Conservation (phyloP, 2,113 vertebrate species). For the Polyodon spathula region DNA sequence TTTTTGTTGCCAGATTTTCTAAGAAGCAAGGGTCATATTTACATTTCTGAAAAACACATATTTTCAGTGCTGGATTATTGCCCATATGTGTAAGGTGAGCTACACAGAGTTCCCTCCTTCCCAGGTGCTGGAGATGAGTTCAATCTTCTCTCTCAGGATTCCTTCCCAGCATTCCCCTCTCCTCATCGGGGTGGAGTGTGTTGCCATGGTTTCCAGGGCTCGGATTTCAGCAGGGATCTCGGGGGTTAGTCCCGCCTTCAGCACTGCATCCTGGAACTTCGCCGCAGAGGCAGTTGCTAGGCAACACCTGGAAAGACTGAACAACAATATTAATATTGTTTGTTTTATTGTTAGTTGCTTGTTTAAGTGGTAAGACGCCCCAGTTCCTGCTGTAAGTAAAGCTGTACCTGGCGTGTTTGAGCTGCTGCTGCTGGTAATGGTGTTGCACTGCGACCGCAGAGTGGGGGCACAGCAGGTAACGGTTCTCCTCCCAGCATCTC, state of each 20-base stretch:
- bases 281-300: conserved; percentile 78
- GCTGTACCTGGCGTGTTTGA: conserved; percentile 35
- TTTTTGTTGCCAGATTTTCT: too few relatives aligned
- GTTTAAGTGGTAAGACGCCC: too few relatives aligned
- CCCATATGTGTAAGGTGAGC: too few relatives aligned
- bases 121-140: conserved; percentile 1
- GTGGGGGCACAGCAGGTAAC: conserved; percentile 60
- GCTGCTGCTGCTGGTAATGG: conserved; percentile 45
- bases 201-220: conserved; percentile 53
- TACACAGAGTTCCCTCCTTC: conserved; percentile 1
- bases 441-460: conserved; percentile 57
- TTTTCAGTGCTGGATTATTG: too few relatives aligned
- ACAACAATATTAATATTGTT: neutral
- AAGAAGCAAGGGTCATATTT: too few relatives aligned
- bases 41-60: too few relatives aligned
- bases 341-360: too few relatives aligned
- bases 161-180: conserved; percentile 59
- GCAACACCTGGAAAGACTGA: conserved; percentile 55
- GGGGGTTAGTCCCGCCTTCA: conserved; percentile 58
- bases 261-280: conserved; percentile 70
- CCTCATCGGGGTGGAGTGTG: conserved; percentile 52
- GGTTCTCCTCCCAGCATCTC: conserved; percentile 60
- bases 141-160: conserved; percentile 41
- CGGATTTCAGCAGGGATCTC: conserved; percentile 54
- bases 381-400: neutral